A percentile compares a stretch with the other conserved stretches of the same genome.
phyloP scores from a whole-genome alignment of 2,888 invertebrate genomes.

The Hololepta plana region DNA sequence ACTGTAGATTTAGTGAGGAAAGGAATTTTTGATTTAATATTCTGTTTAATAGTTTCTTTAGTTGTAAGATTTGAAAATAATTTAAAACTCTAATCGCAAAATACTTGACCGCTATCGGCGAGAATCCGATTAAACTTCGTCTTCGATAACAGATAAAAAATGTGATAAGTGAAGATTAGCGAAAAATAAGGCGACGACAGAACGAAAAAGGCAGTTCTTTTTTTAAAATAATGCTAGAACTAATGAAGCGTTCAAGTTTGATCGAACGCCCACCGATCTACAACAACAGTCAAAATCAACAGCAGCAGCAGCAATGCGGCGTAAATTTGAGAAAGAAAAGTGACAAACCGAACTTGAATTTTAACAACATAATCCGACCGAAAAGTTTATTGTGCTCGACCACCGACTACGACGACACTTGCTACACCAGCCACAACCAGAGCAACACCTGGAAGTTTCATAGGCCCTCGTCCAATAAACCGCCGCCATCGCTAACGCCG shows the following conservation, averaged over 20 bases:
- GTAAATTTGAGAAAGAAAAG: background rate
- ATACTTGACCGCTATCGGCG: no score
- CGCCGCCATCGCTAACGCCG: no score
- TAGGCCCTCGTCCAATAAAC: constrained; percentile 22
- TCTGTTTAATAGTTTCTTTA: no score
- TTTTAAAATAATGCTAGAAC: constrained; percentile 16
- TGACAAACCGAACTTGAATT: constrained; percentile 11
- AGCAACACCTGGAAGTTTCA: constrained; percentile 27
- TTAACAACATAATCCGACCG: constrained; percentile 17
- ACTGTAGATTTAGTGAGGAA: no score
- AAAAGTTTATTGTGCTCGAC: constrained; percentile 22
- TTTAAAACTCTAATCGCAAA: no score
- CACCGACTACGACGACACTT: constrained; percentile 15
- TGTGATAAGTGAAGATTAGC: no score
- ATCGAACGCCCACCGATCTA: constrained; percentile 15
- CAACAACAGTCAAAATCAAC: constrained; percentile 3
- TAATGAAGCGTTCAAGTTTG: constrained; percentile 17
- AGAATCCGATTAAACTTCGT: no score
- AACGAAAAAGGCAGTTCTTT: no score
- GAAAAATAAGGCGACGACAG: no score
- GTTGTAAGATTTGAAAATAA: no score
- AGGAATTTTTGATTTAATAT: no score
- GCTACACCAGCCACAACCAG: constrained; percentile 19
- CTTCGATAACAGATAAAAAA: no score
- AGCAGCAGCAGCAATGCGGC: background rate